These are phyloP conservation scores for Campylorhamphus procurvoides DNA, from an alignment of 2,113 vertebrate species.

Conservation along the genomic window DNA sequence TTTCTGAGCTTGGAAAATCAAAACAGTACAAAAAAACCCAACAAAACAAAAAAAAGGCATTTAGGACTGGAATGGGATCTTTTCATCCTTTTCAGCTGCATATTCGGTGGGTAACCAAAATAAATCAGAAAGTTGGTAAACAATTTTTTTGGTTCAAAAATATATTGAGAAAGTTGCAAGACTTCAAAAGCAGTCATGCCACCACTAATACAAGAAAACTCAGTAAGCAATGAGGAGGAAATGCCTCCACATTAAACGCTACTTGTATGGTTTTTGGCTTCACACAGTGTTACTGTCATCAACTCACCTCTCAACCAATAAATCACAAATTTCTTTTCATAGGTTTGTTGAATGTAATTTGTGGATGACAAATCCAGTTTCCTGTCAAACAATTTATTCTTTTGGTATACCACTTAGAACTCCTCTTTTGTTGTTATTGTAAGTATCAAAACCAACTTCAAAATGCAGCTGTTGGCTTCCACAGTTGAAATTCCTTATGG, in stretches of 20 bases:
- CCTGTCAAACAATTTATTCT: background rate
- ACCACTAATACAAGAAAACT: background rate
- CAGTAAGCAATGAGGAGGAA: background rate
- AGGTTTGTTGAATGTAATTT: background rate
- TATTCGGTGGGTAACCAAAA: background rate
- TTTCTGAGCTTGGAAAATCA: constrained; percentile 9
- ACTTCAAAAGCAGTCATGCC: background rate
- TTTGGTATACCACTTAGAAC: background rate
- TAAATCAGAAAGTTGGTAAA: background rate
- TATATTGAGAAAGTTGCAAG: background rate
- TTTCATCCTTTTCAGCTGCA: background rate
- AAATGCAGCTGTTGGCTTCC: background rate
- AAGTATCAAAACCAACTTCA: background rate
- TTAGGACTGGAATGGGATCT: background rate
- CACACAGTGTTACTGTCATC: background rate
- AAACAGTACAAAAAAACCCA: background rate
- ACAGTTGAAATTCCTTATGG: background rate
- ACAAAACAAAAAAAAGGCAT: background rate
- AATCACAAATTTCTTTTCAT: background rate
- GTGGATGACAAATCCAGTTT: background rate
- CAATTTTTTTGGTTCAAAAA: background rate
- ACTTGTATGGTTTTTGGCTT: background rate
- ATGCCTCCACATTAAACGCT: background rate
- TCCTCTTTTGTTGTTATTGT: background rate
- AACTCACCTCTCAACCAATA: background rate